Conservation (phyloP, 2,797 vertebrate genomes). For the Peromyscus melanophrys region DNA sequence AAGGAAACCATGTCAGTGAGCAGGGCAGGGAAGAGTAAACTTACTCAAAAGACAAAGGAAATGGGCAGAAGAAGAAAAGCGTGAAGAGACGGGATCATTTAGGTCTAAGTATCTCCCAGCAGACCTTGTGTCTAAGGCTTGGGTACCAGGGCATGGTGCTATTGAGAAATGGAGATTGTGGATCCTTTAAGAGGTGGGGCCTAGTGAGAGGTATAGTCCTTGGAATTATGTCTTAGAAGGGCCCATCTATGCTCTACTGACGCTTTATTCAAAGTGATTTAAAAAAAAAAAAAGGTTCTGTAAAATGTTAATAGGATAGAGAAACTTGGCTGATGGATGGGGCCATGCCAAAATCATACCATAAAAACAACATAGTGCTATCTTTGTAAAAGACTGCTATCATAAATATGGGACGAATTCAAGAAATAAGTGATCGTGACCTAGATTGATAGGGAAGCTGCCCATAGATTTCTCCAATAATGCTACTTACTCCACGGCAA, state of each 20-base stretch:
- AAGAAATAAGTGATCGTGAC: background rate
- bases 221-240: background rate
- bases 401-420: background rate
- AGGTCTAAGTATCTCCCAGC: too few species aligned
- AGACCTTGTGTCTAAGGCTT: background rate
- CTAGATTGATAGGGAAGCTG: background rate
- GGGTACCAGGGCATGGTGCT: background rate
- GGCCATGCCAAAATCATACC: background rate
- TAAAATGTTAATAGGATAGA: background rate
- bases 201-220: background rate
- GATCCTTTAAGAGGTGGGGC: background rate
- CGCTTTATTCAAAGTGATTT: background rate
- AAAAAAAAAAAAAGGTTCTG: background rate
- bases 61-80: background rate
- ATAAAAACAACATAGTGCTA: background rate
- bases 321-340: background rate
- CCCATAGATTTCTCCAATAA: background rate
- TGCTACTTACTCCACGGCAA: background rate
- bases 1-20: background rate
- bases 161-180: background rate
- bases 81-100: too few species aligned
- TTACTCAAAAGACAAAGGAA: background rate
- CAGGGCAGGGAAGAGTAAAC: background rate
- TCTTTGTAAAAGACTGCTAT: background rate
- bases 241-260: background rate